Base-by-base conservation (phyloP, 2,888 invertebrate species). In the Pollenia amentaria region DNA sequence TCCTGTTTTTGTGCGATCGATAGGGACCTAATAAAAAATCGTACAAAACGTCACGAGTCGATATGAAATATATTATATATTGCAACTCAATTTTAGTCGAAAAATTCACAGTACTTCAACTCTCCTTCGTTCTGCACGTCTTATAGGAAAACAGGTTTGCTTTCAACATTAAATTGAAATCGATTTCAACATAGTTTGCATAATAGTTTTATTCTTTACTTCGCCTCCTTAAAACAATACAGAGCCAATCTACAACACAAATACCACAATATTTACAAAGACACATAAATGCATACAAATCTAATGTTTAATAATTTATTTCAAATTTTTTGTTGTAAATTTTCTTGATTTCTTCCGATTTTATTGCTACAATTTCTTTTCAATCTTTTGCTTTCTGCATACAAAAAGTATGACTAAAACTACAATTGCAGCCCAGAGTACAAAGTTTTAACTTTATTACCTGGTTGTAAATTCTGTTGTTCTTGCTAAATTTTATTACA, bases 391-490 rank as follows among this genome's bases (percentile, higher is more conserved):
- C 11, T 18, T 12, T 38, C 44, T 53, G n/a, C n/a, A 53, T 8
- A 18, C 48, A 42, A 76, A 14, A 29, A 29, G 6, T 29, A 29
- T 6, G 29, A 29, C 29, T 29, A 6, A 29, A 11, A 12, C 16
- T 69, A 18, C 60, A 48, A 21, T 6, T 21, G 53, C 44, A 64
- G 11, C 21, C 21, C 7, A 65, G 40, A 40, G 29, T 9, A 46
- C 29, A 48, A 48, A 9, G 40, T 46, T 84, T 80, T 80, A 84
- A 83, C 60, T 77, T 77, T 87, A 84, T 84, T 87, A 77, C 87
- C 73, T 77, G 75, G 16, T 72, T 77, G 48, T 53, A 77, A 77
- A 81, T 84, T 79, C 53, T 65, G 62, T 84, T 87, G 76, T 67
- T 73, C 55, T 76, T 78, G 29, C 67, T 62, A 42, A 84, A 78